phyloP scores from a whole-genome alignment of 1,140 invertebrate species.

The Phthorimaea operculella region DNA sequence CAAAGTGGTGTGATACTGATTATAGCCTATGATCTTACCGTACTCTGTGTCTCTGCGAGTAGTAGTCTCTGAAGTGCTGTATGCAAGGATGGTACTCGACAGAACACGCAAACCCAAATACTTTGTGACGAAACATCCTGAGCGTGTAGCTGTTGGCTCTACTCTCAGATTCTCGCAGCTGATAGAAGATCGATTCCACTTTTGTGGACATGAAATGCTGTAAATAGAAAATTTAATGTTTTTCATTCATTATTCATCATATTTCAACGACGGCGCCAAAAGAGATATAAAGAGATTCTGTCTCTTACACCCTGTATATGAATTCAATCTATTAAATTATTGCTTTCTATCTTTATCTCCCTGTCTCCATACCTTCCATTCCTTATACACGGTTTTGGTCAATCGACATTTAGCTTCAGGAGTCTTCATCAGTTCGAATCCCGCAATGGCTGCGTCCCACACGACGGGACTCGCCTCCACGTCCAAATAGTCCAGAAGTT shows the following conservation, averaged over 20 bases:
- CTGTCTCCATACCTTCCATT: conserved; percentile 54
- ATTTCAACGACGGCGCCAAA: too few relatives aligned
- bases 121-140: conserved; percentile 33
- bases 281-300: too few relatives aligned
- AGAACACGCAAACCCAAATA: conserved; percentile 35
- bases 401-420: conserved; percentile 36
- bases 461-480: conserved; percentile 72
- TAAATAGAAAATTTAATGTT: conserved; percentile 18
- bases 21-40: too few relatives aligned
- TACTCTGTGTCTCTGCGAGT: too few relatives aligned
- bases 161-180: conserved; percentile 28
- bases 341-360: too few relatives aligned
- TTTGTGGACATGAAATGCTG: conserved; percentile 42
- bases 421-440: conserved; percentile 58
- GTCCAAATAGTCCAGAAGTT: conserved; percentile 71
- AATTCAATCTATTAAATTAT: too few relatives aligned
- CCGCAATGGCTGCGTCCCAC: conserved; percentile 70
- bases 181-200: conserved; percentile 30
- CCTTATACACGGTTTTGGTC: conserved; percentile 39
- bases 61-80: too few relatives aligned
- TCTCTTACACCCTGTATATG: too few relatives aligned
- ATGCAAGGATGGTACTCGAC: conserved; percentile 28
- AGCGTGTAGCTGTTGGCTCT: conserved; percentile 27
- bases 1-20: too few relatives aligned
- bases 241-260: too few relatives aligned